These are phyloP conservation scores for Carlito syrichta DNA, from an alignment of 2,113 vertebrate genomes.

Conservation along the genomic window DNA sequence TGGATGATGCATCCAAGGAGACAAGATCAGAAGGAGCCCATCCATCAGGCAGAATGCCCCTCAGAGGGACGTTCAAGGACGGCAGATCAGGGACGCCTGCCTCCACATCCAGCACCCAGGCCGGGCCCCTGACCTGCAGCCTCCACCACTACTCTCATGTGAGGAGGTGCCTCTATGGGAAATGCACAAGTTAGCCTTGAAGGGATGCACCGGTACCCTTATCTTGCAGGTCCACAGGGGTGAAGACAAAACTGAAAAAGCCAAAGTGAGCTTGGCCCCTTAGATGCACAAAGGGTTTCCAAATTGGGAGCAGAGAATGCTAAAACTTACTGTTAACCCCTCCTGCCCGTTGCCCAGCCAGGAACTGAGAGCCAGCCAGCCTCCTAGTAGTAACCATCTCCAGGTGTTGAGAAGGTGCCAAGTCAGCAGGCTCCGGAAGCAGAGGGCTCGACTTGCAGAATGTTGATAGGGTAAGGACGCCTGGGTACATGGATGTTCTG, in stretches of 20 bases:
- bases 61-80: neutral
- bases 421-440: slow-evolving; percentile 37
- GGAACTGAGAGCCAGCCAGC: neutral
- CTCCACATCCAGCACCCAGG: neutral
- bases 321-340: neutral
- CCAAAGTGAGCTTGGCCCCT: slow-evolving; percentile 64
- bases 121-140: neutral
- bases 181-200: neutral
- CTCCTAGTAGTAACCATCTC: neutral
- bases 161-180: neutral
- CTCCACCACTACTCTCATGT: neutral
- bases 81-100: neutral
- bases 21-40: neutral
- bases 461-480: neutral
- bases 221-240: neutral
- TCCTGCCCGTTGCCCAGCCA: neutral
- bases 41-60: neutral
- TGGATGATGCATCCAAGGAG: neutral
- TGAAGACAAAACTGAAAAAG: slow-evolving; percentile 43
- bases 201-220: neutral
- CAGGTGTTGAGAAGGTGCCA: slow-evolving; percentile 7
- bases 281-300: slow-evolving; percentile 37
- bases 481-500: neutral
- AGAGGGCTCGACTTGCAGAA: neutral
- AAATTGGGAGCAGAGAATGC: neutral